phyloP scores from a whole-genome alignment of 2,888 invertebrate species.

The Macropis europaea region DNA sequence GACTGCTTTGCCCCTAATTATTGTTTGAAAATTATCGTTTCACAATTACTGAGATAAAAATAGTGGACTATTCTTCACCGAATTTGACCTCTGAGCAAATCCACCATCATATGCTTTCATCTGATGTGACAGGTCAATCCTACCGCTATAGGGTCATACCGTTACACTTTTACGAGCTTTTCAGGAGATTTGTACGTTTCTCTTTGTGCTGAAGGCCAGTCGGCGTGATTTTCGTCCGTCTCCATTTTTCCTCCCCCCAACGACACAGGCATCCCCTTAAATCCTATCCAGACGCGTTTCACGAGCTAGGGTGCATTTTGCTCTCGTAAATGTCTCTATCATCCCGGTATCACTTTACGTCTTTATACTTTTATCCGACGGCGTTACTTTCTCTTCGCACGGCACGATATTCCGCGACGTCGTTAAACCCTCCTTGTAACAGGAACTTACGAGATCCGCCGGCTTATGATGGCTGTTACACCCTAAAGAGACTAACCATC shows the following conservation, averaged over 20 bases:
- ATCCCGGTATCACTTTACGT: slow-evolving; percentile 43
- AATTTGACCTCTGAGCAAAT: too few species aligned
- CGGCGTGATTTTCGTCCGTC: neutral
- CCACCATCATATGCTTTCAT: too few species aligned
- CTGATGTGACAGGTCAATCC: too few species aligned
- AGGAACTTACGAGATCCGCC: slow-evolving; percentile 46
- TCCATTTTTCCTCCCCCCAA: neutral
- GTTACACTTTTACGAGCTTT: too few species aligned
- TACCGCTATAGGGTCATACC: too few species aligned
- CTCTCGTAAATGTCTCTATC: slow-evolving; percentile 47
- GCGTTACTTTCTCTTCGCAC: slow-evolving; percentile 12
- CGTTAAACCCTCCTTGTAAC: slow-evolving; percentile 51
- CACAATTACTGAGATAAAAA: too few species aligned
- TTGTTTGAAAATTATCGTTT: too few species aligned
- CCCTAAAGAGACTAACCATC: slow-evolving; percentile 10
- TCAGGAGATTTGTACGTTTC: too few species aligned
- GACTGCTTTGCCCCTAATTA: too few species aligned
- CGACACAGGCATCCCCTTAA: slow-evolving; percentile 18
- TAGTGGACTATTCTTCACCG: too few species aligned
- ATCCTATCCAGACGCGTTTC: slow-evolving; percentile 37
- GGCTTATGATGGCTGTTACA: slow-evolving; percentile 40
- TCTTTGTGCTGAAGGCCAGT: too few species aligned
- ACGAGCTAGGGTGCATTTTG: slow-evolving; percentile 45
- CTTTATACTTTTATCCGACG: slow-evolving; percentile 38
- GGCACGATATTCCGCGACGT: slow-evolving; percentile 18